Conservation (phyloP, 2,113 vertebrate species). For the Coptodon rendalli region DNA sequence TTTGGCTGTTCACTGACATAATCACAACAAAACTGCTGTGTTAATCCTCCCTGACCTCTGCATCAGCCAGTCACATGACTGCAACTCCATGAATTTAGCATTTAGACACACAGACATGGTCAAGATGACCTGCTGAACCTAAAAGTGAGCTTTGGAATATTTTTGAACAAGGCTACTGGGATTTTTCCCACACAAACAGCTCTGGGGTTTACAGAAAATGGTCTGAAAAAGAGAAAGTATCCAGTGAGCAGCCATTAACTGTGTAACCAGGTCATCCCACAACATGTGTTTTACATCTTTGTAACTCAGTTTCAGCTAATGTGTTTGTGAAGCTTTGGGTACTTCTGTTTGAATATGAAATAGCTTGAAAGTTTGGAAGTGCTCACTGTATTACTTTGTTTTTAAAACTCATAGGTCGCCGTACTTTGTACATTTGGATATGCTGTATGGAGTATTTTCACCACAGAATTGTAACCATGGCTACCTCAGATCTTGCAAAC, state of each 20-base stretch:
- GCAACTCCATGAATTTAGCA: background rate
- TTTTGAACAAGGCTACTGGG: background rate
- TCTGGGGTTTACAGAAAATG: background rate
- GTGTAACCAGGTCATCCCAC: background rate
- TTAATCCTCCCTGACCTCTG: background rate
- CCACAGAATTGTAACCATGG: background rate
- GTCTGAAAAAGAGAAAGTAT: background rate
- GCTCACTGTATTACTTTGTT: background rate
- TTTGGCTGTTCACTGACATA: background rate
- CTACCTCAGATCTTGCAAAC: background rate
- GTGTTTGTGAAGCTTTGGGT: background rate
- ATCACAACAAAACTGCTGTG: background rate
- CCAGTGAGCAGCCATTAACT: background rate
- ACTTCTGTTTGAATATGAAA: background rate
- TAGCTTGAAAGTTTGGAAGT: background rate
- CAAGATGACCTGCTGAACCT: background rate
- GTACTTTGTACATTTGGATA: accelerated
- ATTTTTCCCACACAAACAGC: background rate
- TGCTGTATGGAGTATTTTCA: background rate
- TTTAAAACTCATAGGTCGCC: background rate
- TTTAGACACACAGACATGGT: background rate
- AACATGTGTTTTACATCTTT: background rate
- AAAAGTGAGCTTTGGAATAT: background rate
- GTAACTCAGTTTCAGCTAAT: background rate
- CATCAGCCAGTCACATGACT: background rate